Base-by-base conservation (phyloP, 2,797 vertebrate genomes). In the Gallirallus australis region DNA sequence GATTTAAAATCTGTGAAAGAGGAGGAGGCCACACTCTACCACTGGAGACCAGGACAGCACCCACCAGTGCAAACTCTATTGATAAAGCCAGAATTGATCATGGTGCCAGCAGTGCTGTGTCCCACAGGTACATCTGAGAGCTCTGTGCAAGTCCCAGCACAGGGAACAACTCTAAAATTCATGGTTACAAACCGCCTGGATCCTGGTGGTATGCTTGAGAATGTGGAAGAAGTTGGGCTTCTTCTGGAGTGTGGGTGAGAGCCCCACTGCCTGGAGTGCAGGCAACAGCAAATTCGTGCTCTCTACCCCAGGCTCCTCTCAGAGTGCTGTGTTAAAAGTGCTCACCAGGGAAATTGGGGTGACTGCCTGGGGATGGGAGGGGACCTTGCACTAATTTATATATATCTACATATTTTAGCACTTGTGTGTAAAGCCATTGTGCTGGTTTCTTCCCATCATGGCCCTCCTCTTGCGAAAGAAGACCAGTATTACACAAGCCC, bases 381-480 rank as follows among this genome's bases (percentile, higher is more conserved):
- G 56, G 40, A 70, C 37, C 11, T 45, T 24, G 48, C 45, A 48
- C 21, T 57, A 65, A 3, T 33, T n/a, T 47, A 35, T 42, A 18
- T 11, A 7, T n/a, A 15, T 7, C 42, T 42, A 42, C 42, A 40
- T 3, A 23, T 57, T 86, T 79, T 54, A 89, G 64, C 3, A 1
- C 7, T 61, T 68, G 10, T 4, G 3, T 48, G 35, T 73, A 14
- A 61, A 79, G 69, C n/a, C 5, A 16, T 45, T 47, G 47, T 11
- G 1, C 65, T 39, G 20, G 4, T 15, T 84, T 82, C 81, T 89
- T 47, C 69, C 59, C 12, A 1, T 12, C 4, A n/a, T 23, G 52
- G 19, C 23, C 45, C 24, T 76, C 73, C 64, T 18, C 31, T 79
- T 80, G 66, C 76, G 86, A 85, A 81, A 94, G 57, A 17, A 31